Base-by-base conservation (phyloP, 2,888 invertebrate genomes). In the Nebria brevicollis region DNA sequence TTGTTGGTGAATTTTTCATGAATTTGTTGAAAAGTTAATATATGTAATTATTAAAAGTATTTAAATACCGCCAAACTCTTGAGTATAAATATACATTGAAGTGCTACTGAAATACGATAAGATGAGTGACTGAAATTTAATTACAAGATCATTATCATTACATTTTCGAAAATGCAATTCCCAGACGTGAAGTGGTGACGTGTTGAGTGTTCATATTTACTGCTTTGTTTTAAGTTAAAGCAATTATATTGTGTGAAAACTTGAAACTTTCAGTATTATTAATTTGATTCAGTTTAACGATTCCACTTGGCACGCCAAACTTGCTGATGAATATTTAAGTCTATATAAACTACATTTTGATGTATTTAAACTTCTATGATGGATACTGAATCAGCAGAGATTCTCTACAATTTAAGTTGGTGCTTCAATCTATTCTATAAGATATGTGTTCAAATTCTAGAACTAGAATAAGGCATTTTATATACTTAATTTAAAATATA, bases 281-380 rank as follows among this genome's bases (percentile, higher is more conserved):
- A 81, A 81, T 77, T 77, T 81, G 77, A 76, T 81, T 34, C 77
- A 72, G 65, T 72, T 81, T 72, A 81, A 81, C 65, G 81, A 81
- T 15, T 76, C 65, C 42, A 76, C 76, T 64, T 64, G 64, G 34
- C 15, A 75, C 64, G 20, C 15, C 54, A 64, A 73, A 41, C 26
- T 26, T 41, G 15, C 41, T 34, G 73, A 34, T 73, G 26, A 11
- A 34, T 70, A 70, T 70, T 34, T 26, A 70, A 70, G 34, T 70
- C 34, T 70, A 70, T 34, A 26, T 70, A 54, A 54, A 54, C 54
- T 54, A 54, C 54, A 54, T 54, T 54, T 54, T 54, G 54, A 54
- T 54, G 54, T 13, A 54, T 54, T 54, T 54, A 54, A 54, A 54
- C 54, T 54, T 54, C 54, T 54, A 54, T 54, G 54, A 54, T 54